Conservation (phyloP, 2,113 vertebrate genomes). For the Peromyscus polionotus region DNA sequence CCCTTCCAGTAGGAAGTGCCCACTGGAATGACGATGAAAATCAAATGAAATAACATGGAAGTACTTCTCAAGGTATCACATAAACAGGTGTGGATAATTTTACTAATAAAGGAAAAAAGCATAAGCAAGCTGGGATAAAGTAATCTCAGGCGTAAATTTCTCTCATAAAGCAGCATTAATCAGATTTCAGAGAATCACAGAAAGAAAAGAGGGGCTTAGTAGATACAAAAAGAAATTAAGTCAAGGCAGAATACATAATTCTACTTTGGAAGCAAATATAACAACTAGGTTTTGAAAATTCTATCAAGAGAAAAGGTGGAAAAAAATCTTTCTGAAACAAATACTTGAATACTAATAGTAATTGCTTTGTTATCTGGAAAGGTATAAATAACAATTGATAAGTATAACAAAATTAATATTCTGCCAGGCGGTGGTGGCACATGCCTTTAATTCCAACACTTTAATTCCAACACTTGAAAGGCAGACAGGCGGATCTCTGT, state of each 20-base stretch:
- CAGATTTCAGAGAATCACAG: not conserved
- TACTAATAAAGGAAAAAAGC: constrained; percentile 3
- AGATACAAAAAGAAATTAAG: not conserved
- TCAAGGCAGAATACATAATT: not conserved
- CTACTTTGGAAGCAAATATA: constrained; percentile 34
- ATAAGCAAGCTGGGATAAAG: constrained; percentile 24
- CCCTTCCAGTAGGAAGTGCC: not conserved
- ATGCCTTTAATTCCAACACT: too few relatives aligned
- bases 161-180: not conserved
- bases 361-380: not conserved
- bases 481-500: too few relatives aligned
- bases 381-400: not conserved
- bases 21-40: not conserved
- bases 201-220: too few relatives aligned
- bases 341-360: not conserved
- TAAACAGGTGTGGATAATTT: not conserved
- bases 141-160: constrained; percentile 16
- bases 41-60: constrained; percentile 19
- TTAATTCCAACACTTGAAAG: too few relatives aligned
- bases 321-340: not conserved
- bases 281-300: not conserved
- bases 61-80: not conserved
- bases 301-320: not conserved
- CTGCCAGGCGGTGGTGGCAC: too few relatives aligned
- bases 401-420: not conserved